phyloP scores from a whole-genome alignment of 1,140 invertebrate species.

The Aphelinus certus region DNA sequence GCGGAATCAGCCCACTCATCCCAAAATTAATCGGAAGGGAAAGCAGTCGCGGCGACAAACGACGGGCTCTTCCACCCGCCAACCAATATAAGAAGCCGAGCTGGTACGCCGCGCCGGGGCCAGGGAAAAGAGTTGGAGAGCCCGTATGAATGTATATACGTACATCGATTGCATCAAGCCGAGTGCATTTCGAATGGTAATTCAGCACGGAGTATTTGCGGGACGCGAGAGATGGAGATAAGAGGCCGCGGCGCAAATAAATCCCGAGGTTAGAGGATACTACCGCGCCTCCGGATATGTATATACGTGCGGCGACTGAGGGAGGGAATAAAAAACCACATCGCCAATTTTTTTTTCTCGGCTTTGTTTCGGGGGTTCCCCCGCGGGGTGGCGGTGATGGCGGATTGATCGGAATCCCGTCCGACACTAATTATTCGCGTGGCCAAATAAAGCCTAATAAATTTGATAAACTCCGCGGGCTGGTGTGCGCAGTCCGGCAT shows the following conservation, averaged over 20 bases:
- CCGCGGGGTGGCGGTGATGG: background rate
- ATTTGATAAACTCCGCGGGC: constrained; percentile 10
- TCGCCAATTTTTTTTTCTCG: too few species aligned
- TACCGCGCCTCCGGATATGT: background rate
- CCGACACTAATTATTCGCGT: background rate
- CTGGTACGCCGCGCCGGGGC: background rate
- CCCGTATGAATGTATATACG: too few species aligned
- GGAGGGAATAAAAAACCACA: background rate
- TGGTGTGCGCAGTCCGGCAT: background rate
- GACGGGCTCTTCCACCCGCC: too few species aligned
- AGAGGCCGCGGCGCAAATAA: background rate
- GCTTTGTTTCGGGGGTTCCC: background rate
- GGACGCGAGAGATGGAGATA: background rate
- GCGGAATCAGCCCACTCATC: background rate
- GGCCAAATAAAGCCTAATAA: constrained; percentile 15
- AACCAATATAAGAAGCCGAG: too few species aligned
- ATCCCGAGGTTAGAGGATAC: background rate
- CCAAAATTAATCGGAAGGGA: constrained; percentile 6
- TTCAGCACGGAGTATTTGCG: constrained; percentile 11
- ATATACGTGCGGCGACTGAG: background rate
- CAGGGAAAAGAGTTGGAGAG: background rate
- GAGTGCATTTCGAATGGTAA: constrained; percentile 24
- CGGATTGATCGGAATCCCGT: background rate
- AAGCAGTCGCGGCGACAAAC: too few species aligned
- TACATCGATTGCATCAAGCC: constrained; percentile 7